Evolutionary conservation across 2,797 vertebrate genomes (phyloP).

Genomic region (Prionace glauca): DNA sequence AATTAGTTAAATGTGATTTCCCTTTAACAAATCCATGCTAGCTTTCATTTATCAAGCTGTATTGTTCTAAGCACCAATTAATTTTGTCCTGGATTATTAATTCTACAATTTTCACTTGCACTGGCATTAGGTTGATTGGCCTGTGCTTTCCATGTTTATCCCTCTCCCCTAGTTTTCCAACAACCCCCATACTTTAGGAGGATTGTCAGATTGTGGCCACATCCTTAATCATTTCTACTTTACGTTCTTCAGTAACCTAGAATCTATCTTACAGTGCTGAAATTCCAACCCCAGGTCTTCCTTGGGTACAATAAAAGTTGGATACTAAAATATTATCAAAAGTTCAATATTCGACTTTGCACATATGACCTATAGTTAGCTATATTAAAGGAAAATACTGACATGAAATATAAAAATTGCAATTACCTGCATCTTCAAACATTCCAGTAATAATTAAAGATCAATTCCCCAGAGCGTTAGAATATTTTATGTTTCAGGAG

Average conservation of each 20-base stretch:
- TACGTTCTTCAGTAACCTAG: neutral
- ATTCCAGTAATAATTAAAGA: neutral
- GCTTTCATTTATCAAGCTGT: neutral
- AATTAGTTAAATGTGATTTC: neutral
- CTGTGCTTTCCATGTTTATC: neutral
- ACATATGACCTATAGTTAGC: neutral
- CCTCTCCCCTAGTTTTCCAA: neutral
- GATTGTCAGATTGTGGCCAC: neutral
- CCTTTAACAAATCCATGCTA: neutral
- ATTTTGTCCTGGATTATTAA: neutral
- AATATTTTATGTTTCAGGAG: neutral
- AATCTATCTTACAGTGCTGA: neutral
- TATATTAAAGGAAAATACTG: no score
- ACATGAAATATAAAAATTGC: neutral
- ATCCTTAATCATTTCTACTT: neutral
- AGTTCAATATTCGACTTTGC: neutral
- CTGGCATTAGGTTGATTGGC: neutral
- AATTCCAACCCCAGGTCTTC: neutral
- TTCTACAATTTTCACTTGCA: neutral
- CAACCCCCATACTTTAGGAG: no score
- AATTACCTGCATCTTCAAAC: neutral
- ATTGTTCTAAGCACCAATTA: neutral
- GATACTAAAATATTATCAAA: neutral
- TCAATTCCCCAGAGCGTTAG: neutral
- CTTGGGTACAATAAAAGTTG: neutral